Conservation (phyloP, 2,888 invertebrate species). For the Tipula confusa region DNA sequence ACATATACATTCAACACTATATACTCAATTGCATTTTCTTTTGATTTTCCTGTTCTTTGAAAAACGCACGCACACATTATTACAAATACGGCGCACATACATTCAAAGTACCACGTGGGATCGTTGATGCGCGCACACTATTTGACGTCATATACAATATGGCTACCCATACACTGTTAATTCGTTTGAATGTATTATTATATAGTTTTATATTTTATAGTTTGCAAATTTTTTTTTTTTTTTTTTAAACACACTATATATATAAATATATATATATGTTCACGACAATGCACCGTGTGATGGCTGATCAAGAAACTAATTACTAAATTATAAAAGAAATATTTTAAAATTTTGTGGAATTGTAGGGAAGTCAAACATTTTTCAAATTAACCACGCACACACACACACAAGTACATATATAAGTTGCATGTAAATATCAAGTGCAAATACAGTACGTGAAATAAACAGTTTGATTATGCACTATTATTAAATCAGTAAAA, state of each 20-base stretch:
- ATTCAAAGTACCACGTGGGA: constrained; percentile 34
- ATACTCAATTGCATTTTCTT: constrained; percentile 21
- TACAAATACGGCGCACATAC: constrained; percentile 13
- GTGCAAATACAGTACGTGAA: constrained; percentile 6
- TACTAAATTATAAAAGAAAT: not conserved
- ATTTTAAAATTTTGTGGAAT: not conserved
- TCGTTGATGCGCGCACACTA: constrained; percentile 34
- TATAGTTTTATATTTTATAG: not conserved
- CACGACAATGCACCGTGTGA: not conserved
- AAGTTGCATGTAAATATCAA: not conserved
- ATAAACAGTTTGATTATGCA: not conserved
- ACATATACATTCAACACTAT: too few species aligned
- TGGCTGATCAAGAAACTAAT: not conserved
- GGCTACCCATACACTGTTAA: not conserved
- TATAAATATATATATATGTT: too few species aligned
- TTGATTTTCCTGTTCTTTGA: not conserved
- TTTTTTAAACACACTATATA: too few species aligned
- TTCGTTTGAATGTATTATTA: not conserved
- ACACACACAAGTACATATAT: not conserved
- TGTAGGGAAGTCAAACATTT: not conserved
- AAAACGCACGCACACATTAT: not conserved
- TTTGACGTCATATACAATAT: constrained; percentile 31
- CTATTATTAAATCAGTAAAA: not conserved
- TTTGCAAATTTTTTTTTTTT: too few species aligned
- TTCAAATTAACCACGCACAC: not conserved